Percentiles rank a stretch among this genome's conserved stretches.
phyloP scores from a whole-genome alignment of 2,888 invertebrate species.

The Neoaliturus tenellus region DNA sequence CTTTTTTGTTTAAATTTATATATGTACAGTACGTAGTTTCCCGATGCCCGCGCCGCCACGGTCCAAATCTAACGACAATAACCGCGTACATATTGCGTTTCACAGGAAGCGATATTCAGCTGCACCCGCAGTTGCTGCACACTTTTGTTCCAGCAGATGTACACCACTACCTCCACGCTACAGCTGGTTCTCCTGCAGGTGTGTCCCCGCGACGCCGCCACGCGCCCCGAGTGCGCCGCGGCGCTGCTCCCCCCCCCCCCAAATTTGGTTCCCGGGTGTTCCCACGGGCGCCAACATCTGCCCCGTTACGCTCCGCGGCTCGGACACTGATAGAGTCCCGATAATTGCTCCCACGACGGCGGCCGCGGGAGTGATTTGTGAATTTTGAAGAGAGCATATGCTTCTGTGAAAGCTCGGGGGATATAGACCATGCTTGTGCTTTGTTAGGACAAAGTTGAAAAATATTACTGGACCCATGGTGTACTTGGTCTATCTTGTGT shows the following conservation, averaged over 20 bases:
- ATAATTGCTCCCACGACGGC: not conserved
- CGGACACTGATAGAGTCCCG: not conserved
- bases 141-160: slow-evolving; percentile 2
- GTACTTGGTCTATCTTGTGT: too few relatives aligned
- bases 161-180: too few relatives aligned
- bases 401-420: too few relatives aligned
- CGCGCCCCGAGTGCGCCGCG: slow-evolving; percentile 14
- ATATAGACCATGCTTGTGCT: too few relatives aligned
- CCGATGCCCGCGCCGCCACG: too few relatives aligned
- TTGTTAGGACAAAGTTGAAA: too few relatives aligned
- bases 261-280: not conserved
- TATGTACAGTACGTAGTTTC: too few relatives aligned
- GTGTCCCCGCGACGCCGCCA: slow-evolving; percentile 5
- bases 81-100: not conserved
- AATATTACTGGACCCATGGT: too few relatives aligned
- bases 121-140: not conserved
- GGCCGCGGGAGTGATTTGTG: not conserved
- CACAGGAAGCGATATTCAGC: not conserved
- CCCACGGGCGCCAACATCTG: slow-evolving; percentile 2
- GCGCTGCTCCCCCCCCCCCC: not conserved
- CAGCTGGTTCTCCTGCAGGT: slow-evolving; percentile 2
- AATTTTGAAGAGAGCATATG: not conserved
- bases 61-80: too few relatives aligned
- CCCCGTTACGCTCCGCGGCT: not conserved
- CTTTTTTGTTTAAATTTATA: too few relatives aligned